Evolutionary conservation across 2,888 invertebrate genomes (phyloP).

Genomic region (Caenorhabditis sp.): DNA sequence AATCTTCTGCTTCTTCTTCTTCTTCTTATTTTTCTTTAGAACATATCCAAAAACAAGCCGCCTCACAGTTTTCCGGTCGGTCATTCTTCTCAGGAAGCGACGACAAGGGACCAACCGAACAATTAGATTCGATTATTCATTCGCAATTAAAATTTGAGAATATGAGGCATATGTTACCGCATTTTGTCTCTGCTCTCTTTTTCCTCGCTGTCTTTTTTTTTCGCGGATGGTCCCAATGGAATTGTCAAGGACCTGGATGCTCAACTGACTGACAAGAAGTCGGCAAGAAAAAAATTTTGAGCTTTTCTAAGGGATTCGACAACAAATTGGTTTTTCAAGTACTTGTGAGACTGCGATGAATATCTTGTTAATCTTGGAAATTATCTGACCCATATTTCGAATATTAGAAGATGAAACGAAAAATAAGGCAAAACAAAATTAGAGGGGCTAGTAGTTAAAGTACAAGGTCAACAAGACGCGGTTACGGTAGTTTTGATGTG

Average conservation of each 20-base stretch:
- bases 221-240: neutral
- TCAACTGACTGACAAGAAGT: neutral
- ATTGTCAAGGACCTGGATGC: neutral
- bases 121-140: neutral
- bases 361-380: neutral
- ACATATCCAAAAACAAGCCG: neutral
- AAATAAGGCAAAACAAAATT: neutral
- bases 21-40: neutral
- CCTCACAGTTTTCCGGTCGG: neutral
- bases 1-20: neutral
- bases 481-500: neutral
- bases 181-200: neutral
- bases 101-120: neutral
- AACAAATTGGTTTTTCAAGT: neutral
- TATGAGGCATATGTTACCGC: neutral
- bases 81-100: neutral
- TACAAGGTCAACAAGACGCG: neutral
- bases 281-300: neutral
- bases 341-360: neutral
- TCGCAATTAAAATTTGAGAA: neutral
- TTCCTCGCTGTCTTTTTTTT: neutral
- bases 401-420: too few relatives aligned
- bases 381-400: neutral
- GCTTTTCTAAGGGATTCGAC: neutral
- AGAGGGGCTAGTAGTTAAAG: neutral